phyloP scores from a whole-genome alignment of 2,888 invertebrate species.

The Ectemnius lituratus region DNA sequence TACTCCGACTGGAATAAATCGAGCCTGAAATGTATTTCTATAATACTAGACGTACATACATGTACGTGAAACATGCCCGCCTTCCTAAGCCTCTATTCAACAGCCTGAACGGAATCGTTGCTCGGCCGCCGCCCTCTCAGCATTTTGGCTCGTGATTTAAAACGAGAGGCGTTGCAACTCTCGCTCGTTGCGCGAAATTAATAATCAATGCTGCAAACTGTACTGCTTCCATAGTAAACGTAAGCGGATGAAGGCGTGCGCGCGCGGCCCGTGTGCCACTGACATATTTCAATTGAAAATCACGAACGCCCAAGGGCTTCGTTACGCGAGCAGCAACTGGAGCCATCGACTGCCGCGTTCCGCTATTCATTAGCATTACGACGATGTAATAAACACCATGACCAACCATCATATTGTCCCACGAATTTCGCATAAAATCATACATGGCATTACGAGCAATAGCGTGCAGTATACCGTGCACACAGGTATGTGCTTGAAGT shows the following conservation, averaged over 20 bases:
- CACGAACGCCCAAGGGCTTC: conserved; percentile 1
- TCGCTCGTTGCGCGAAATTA: conserved; percentile 5
- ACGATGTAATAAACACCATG: not conserved
- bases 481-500: too few species aligned
- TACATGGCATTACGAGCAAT: too few species aligned
- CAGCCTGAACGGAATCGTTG: too few species aligned
- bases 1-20: conserved; percentile 56
- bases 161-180: not conserved
- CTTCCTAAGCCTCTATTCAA: too few species aligned
- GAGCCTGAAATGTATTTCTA: conserved; percentile 57
- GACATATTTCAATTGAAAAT: not conserved
- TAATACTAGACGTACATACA: conserved; percentile 46
- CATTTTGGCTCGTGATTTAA: too few species aligned
- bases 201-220: not conserved
- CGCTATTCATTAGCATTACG: conserved; percentile 4
- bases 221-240: not conserved
- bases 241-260: too few species aligned
- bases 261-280: too few species aligned
- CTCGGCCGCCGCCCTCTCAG: too few species aligned
- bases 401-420: not conserved
- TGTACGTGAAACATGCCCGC: conserved; percentile 55
- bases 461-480: too few species aligned
- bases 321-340: not conserved
- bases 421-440: not conserved
- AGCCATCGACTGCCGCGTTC: not conserved